Base-by-base conservation (phyloP, 2,888 invertebrate genomes). In the Morpho achilles region DNA sequence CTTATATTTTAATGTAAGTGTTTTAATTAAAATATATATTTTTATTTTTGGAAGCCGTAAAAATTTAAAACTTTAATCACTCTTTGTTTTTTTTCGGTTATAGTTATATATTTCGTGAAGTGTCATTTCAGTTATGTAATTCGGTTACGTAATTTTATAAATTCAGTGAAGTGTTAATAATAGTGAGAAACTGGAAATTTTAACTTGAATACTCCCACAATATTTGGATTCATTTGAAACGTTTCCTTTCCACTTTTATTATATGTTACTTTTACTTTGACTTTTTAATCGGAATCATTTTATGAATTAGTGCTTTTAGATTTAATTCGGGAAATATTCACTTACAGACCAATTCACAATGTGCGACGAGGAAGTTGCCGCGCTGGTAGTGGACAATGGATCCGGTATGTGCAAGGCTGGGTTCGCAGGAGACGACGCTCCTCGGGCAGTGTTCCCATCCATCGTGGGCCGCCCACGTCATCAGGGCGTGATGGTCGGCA, bases 351-450 rank as follows among this genome's bases (percentile, higher is more conserved):
- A 97, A 93, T 83, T 91, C 94, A 96, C 94, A 91, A 96, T 96
- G 96, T 96, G 96, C 93, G 96, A 97, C 95, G 96, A 97, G 92
- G 97, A 97, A 92, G 96, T 96, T 92, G 96, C 96, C 87, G 95
- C 95, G 84, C 93, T 96, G 86, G 95, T 95, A 88, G 95, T 95
- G 82, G 96, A 97, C 94, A 97, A 96, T 93, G 97, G 97, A 83
- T 96, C 96, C 92, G 96, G 96, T 87, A 96, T 96, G 96, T 96
- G 96, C 94, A 97, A 97, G 87, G 97, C 96, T 92, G 96, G 97
- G 79, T 96, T 97, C 92, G 96, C 96, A 90, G 96, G 96, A 69
- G 96, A 97, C 84, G 96, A 97, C 92, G 96, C 96, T 68, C 97
- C 97, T 73, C 94, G 96, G 79, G 96, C 97, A 90, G 97, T 97